Conservation (phyloP, 1,140 invertebrate species). For the Aphaenogaster ashmeadi region DNA sequence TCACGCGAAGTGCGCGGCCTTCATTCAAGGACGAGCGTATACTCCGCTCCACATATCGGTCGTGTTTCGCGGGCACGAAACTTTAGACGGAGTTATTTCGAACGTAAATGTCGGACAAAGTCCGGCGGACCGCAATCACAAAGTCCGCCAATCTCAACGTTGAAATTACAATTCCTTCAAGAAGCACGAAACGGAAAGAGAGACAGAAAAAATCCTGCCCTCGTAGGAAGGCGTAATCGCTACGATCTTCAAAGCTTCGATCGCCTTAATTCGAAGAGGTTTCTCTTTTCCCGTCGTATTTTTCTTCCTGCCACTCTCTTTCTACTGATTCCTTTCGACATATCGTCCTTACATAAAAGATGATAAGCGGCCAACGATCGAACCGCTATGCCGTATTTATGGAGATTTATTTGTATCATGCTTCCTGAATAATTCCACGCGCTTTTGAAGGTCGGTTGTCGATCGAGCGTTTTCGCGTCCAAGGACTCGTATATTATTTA, state of each 20-base stretch:
- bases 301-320: not conserved
- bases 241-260: not conserved
- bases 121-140: too few relatives aligned
- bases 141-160: not conserved
- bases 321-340: not conserved
- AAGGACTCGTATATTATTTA: constrained; percentile 66
- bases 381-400: constrained; percentile 23
- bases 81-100: not conserved
- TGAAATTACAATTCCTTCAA: constrained; percentile 22
- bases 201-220: not conserved
- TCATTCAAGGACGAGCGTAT: constrained; percentile 6
- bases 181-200: not conserved
- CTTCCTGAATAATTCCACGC: constrained; percentile 60
- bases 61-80: not conserved
- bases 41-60: not conserved
- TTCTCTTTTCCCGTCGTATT: not conserved
- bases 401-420: not conserved
- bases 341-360: constrained; percentile 4
- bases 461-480: constrained; percentile 6
- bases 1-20: not conserved
- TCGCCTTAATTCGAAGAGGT: not conserved
- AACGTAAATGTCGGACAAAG: not conserved
- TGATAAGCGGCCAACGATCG: not conserved
- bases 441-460: not conserved
- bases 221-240: not conserved